Conservation (phyloP, 1,140 invertebrate genomes). For the Cotesia glomerata region DNA sequence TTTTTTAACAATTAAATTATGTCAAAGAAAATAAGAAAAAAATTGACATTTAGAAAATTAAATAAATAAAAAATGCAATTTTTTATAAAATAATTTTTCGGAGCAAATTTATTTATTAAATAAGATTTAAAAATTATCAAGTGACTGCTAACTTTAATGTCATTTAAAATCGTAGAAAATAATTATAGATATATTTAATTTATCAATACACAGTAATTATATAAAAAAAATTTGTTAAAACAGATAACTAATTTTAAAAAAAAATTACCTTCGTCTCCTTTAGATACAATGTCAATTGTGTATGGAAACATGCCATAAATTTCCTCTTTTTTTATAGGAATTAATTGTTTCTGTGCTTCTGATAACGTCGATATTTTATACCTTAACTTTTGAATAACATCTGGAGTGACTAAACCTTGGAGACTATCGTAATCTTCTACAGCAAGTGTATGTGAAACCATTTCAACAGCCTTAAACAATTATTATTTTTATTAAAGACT, state of each 20-base stretch:
- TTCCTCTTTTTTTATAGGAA: conserved; percentile 19
- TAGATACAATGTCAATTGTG: conserved; percentile 63
- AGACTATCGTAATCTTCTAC: conserved; percentile 40
- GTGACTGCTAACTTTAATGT: too few species aligned
- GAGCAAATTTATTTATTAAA: too few species aligned
- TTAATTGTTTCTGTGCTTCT: conserved; percentile 30
- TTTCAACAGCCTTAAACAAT: conserved; percentile 50
- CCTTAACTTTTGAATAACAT: conserved; percentile 36
- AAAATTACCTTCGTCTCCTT: conserved; percentile 47
- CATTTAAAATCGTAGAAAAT: too few species aligned
- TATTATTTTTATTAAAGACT: not conserved
- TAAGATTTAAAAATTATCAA: too few species aligned
- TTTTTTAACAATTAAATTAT: too few species aligned
- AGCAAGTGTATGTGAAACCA: conserved; percentile 53
- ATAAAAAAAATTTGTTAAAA: not conserved
- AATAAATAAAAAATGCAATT: too few species aligned
- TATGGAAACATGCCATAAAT: conserved; percentile 57
- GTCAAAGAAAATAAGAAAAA: too few species aligned
- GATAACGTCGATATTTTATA: conserved; percentile 30
- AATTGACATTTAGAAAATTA: too few species aligned
- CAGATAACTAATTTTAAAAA: not conserved
- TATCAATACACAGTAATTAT: not conserved
- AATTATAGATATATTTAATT: not conserved
- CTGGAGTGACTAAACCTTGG: conserved; percentile 33
- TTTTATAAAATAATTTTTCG: too few species aligned